Conservation (phyloP, 2,888 invertebrate genomes). For the Torymus texanus region DNA sequence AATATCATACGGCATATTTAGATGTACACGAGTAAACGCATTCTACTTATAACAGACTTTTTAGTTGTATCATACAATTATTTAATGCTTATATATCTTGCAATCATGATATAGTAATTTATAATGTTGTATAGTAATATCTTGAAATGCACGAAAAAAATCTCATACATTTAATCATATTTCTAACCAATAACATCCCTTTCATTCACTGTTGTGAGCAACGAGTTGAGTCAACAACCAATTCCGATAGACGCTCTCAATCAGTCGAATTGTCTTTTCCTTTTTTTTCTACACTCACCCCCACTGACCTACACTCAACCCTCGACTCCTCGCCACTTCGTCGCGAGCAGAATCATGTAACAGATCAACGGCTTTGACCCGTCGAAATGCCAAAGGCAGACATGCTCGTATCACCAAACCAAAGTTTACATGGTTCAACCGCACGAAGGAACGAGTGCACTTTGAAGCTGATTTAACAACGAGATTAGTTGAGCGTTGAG, state of each 20-base stretch:
- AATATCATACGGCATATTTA: no score
- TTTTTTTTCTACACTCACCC: not conserved
- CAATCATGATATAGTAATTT: no score
- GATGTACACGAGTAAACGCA: no score
- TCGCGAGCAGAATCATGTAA: conserved; percentile 32
- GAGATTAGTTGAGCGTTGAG: conserved; percentile 20
- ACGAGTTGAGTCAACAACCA: not conserved
- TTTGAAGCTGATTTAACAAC: conserved; percentile 42
- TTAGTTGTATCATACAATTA: no score
- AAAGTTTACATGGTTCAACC: conserved; percentile 30
- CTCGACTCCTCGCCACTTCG: not conserved
- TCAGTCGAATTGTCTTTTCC: conserved; percentile 35
- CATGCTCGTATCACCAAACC: conserved; percentile 46
- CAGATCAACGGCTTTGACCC: conserved; percentile 51
- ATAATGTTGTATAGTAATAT: no score
- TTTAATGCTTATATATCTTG: no score
- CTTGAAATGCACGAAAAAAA: no score
- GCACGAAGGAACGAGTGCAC: conserved; percentile 16
- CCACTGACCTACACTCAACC: not conserved
- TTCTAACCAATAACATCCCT: no score
- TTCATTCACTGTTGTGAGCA: not conserved
- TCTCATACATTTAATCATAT: no score
- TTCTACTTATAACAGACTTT: no score
- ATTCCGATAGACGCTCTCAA: not conserved
- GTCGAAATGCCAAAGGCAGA: conserved; percentile 54